Base-by-base conservation (phyloP, 2,797 vertebrate species). In the Oryzias dopingdopingensis region DNA sequence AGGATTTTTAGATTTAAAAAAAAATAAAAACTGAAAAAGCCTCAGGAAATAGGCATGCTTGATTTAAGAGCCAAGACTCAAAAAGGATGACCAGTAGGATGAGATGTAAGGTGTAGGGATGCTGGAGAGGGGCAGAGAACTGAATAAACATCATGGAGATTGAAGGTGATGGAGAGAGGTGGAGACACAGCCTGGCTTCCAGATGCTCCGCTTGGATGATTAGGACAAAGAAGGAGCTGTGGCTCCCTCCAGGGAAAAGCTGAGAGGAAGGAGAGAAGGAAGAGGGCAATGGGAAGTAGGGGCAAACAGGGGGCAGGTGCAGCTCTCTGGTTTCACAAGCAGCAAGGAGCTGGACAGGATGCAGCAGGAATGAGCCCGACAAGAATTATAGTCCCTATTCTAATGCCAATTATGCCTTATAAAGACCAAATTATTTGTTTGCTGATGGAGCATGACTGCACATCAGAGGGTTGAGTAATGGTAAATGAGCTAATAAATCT, bases 381-480 rank as follows among this genome's bases (percentile, higher is more conserved):
- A 73, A 66, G 76, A 74, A 70, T 70, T 55, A 60, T 45, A 70
- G 54, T 63, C 65, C 81, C 63, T 75, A 72, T 80, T 81, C 83
- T 77, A 77, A 79, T 67, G 79, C 77, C 82, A 82, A 86, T 89
- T 83, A 87, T 72, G 57, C 55, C 20, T 64, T 66, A 43, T 87
- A 84, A 88, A 88, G 76, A 77, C 77, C 74, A 74, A 71, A 83
- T 88, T 66, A 79, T 81, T 85, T 87, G 83, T 87, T 88, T 88
- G 80, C 85, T 86, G 85, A 88, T 83, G 59, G 77, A 65, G 79
- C 77, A 80, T 85, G 84, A 88, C 80, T 81, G 74, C 70, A 73
- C 56, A 67, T 85, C 82, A 74, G 61, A 73, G 49, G 66, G 72
- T 80, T 79, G 79, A 82, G 71, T 72, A 37, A 68, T 72, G 54